A percentile compares a stretch with the other conserved stretches of the same genome.
These are phyloP conservation scores for Cathartes aura DNA, from an alignment of 2,113 vertebrate genomes.

Conservation along the genomic window DNA sequence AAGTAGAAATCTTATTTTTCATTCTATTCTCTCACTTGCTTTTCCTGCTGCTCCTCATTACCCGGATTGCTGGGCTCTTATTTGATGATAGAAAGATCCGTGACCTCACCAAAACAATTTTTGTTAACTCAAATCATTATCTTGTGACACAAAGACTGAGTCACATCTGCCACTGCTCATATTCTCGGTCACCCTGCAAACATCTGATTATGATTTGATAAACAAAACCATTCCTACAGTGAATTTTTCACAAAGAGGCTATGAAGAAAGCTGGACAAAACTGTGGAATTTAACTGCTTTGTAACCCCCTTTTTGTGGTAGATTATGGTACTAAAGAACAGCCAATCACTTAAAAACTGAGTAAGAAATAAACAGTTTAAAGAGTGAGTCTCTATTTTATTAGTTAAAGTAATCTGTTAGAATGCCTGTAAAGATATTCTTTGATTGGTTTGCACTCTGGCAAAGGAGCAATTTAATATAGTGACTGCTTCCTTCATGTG, in stretches of 20 bases:
- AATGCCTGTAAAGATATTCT: background rate
- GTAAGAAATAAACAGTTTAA: background rate
- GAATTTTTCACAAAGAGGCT: conserved; percentile 5
- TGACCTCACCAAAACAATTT: conserved; percentile 4
- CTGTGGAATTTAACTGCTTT: background rate
- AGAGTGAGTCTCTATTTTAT: background rate
- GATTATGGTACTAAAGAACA: background rate
- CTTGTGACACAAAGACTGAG: conserved; percentile 17
- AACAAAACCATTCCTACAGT: conserved; percentile 29
- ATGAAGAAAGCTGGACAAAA: background rate
- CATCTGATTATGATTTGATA: conserved; percentile 62
- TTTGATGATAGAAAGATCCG: background rate
- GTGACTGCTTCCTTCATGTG: background rate
- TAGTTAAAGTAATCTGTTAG: background rate
- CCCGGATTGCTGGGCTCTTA: conserved; percentile 16
- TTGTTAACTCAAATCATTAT: conserved; percentile 47
- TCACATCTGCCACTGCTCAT: conserved; percentile 26
- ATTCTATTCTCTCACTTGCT: background rate
- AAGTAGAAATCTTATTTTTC: background rate
- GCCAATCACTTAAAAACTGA: background rate
- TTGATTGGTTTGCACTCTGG: background rate
- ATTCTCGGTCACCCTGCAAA: conserved; percentile 41
- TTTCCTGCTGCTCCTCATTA: conserved; percentile 64
- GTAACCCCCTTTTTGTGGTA: background rate
- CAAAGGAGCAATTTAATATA: background rate